Conservation (phyloP, 2,797 vertebrate species). For the Diplodus sargus region DNA sequence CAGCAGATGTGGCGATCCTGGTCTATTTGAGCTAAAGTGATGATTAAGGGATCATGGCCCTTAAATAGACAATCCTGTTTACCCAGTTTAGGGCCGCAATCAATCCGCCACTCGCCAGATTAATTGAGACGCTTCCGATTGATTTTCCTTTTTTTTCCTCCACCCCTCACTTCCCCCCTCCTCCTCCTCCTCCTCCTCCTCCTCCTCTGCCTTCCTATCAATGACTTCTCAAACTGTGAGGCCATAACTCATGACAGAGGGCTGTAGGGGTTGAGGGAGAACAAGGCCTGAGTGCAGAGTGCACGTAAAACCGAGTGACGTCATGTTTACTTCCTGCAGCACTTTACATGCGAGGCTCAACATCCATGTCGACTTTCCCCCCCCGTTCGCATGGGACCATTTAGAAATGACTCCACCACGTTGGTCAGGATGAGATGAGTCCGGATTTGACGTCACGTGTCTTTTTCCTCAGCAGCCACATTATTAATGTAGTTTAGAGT, state of each 20-base stretch:
- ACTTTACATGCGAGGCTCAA: not conserved
- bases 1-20: conserved; percentile 77
- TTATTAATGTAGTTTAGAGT: no score
- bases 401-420: no score
- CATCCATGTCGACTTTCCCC: no score
- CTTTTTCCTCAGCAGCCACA: no score
- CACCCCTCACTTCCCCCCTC: conserved; percentile 21
- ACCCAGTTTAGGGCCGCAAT: conserved; percentile 89
- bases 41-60: conserved; percentile 90
- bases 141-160: conserved; percentile 78
- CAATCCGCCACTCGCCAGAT: conserved; percentile 87
- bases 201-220: conserved; percentile 70
- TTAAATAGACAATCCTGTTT: conserved; percentile 87
- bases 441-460: no score
- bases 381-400: no score
- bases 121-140: conserved; percentile 89
- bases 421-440: no score
- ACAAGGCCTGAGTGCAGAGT: conserved; percentile 40
- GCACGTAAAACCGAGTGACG: conserved; percentile 48
- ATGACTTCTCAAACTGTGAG: conserved; percentile 75
- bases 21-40: conserved; percentile 83
- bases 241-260: conserved; percentile 73
- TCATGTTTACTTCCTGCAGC: conserved; percentile 12
- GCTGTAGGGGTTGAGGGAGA: conserved; percentile 44
- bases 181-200: conserved; percentile 34